Percentiles rank a stretch among this genome's conserved stretches.
phyloP scores from a whole-genome alignment of 2,888 invertebrate species.

The Hypomecis punctinalis region DNA sequence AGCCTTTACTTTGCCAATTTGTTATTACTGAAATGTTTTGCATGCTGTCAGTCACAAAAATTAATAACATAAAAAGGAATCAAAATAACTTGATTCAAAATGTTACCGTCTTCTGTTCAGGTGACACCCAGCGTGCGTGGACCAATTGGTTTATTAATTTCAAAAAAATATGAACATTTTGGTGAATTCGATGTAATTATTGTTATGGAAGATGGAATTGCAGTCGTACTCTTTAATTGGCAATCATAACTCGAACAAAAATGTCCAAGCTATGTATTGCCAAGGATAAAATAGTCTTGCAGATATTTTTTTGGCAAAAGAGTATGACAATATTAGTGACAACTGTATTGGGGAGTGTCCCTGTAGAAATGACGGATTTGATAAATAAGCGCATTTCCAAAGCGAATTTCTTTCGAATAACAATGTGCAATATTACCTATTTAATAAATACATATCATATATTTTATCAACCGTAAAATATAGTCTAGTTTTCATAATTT shows the following conservation, averaged over 20 bases:
- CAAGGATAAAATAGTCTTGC: neutral
- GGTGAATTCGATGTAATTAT: conserved; percentile 30
- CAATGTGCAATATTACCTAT: conserved; percentile 3
- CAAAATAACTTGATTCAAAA: conserved; percentile 66
- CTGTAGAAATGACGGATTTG: conserved; percentile 46
- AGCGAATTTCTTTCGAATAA: conserved; percentile 17
- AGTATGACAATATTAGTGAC: conserved; percentile 46
- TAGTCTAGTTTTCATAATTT: no score
- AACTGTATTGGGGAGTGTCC: conserved; percentile 45
- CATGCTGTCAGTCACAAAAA: conserved; percentile 83
- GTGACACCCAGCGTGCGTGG: conserved; percentile 79
- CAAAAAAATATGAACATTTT: conserved; percentile 43
- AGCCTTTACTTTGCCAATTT: conserved; percentile 67
- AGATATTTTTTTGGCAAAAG: conserved; percentile 37
- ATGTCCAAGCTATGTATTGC: conserved; percentile 10
- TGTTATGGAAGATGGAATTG: conserved; percentile 30
- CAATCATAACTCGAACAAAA: conserved; percentile 6
- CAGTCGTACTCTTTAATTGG: conserved; percentile 50
- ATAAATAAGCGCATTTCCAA: conserved; percentile 36
- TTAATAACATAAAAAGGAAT: conserved; percentile 66
- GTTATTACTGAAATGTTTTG: conserved; percentile 61
- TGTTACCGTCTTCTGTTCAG: conserved; percentile 84
- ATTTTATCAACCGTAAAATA: neutral
- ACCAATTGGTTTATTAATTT: conserved; percentile 73
- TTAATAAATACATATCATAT: neutral